A percentile compares a stretch with the other conserved stretches of the same genome.
Evolutionary conservation across 2,888 invertebrate genomes (phyloP).

Genomic region (Yponomeuta cagnagella): DNA sequence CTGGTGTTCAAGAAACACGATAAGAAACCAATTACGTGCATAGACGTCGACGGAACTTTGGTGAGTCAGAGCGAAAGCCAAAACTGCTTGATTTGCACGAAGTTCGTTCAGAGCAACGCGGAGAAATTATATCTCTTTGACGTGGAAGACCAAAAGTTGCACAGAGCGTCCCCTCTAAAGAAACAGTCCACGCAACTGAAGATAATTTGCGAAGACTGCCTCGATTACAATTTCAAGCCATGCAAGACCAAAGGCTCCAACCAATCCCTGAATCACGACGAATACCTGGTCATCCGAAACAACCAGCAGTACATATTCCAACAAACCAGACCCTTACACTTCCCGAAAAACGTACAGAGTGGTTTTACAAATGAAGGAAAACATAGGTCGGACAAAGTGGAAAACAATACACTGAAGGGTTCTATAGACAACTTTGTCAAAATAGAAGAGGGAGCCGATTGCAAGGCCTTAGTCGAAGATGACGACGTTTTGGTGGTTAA

Average conservation of each 20-base stretch:
- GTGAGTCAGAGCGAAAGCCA: constrained; percentile 42
- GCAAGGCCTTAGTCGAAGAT: constrained; percentile 48
- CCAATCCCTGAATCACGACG: constrained; percentile 51
- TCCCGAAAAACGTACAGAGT: constrained; percentile 27
- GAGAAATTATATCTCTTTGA: constrained; percentile 64
- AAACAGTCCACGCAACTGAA: constrained; percentile 53
- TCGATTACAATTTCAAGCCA: constrained; percentile 52
- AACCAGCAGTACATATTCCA: constrained; percentile 67
- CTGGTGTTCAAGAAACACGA: constrained; percentile 44
- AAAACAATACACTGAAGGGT: constrained; percentile 25
- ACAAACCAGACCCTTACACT: constrained; percentile 40
- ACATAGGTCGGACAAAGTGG: constrained; percentile 22
- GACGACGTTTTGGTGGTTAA: constrained; percentile 42
- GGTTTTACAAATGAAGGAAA: constrained; percentile 23
- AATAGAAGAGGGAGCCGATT: constrained; percentile 62
- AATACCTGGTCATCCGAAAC: constrained; percentile 61
- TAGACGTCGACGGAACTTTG: constrained; percentile 47
- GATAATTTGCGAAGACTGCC: constrained; percentile 56
- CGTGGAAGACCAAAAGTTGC: constrained; percentile 62
- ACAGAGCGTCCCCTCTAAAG: constrained; percentile 53
- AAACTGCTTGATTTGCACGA: constrained; percentile 58
- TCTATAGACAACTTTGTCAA: constrained; percentile 45
- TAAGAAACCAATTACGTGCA: constrained; percentile 35
- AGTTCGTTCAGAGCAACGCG: constrained; percentile 41
- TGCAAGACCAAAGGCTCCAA: constrained; percentile 53